Evolutionary conservation across 2,888 invertebrate genomes (phyloP).

Genomic region (Pachycephus smyrnensis): DNA sequence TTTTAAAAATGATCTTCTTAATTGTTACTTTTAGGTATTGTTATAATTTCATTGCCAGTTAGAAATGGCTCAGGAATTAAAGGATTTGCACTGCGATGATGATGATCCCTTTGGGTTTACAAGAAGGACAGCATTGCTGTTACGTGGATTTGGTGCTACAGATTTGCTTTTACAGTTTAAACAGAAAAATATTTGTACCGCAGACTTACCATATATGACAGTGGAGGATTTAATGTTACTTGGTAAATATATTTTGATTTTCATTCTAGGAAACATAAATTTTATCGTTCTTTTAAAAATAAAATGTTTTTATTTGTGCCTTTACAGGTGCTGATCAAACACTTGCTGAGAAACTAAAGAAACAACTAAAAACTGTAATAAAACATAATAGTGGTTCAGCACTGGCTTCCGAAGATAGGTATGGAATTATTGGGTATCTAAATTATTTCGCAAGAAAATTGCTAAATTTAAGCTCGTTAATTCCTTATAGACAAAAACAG

Average conservation of each 20-base stretch:
- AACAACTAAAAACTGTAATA: not conserved
- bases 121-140: not conserved
- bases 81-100: not conserved
- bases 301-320: not conserved
- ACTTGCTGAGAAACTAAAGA: not conserved
- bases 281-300: not conserved
- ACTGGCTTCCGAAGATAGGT: not conserved
- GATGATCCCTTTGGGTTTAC: slow-evolving; percentile 4
- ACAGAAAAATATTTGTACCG: slow-evolving; percentile 1
- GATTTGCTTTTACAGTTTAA: not conserved
- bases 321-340: not conserved
- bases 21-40: not conserved
- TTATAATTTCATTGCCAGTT: not conserved
- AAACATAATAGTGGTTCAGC: not conserved
- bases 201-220: not conserved
- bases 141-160: not conserved
- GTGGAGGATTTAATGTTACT: slow-evolving; percentile 2
- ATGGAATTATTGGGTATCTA: not conserved
- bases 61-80: not conserved
- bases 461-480: slow-evolving; percentile 25
- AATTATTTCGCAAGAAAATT: not conserved
- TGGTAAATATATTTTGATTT: not conserved
- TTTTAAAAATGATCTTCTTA: not conserved
- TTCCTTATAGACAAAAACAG: slow-evolving; percentile 27
- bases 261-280: not conserved